A percentile compares a stretch with the other conserved stretches of the same genome.
phyloP scores from a whole-genome alignment of 2,113 vertebrate genomes.

The Percina caprodes region DNA sequence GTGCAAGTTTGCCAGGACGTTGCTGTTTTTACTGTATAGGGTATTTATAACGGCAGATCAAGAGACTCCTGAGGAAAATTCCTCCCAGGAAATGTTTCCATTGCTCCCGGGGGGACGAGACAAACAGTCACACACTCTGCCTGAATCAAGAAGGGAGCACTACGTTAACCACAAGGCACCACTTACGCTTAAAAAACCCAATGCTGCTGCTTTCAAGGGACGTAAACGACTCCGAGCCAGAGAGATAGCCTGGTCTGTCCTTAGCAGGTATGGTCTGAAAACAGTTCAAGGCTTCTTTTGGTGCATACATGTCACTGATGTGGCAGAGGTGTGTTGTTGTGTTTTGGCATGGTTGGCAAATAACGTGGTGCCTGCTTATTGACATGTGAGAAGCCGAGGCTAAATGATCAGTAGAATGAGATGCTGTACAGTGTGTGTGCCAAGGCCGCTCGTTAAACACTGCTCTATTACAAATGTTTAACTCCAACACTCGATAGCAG shows the following conservation, averaged over 20 bases:
- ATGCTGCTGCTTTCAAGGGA: constrained; percentile 44
- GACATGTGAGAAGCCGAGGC: constrained; percentile 7
- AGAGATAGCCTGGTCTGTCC: constrained; percentile 49
- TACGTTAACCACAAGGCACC: constrained; percentile 49
- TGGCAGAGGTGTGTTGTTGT: constrained; percentile 13
- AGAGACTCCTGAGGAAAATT: constrained; percentile 66
- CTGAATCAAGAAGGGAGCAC: constrained; percentile 55
- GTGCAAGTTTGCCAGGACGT: constrained; percentile 37
- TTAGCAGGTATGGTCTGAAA: constrained; percentile 59
- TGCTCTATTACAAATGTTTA: no score
- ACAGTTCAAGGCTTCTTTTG: not conserved
- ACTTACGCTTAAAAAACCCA: constrained; percentile 34
- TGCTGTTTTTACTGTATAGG: constrained; percentile 64
- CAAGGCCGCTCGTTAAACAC: not conserved
- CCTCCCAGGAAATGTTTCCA: constrained; percentile 69
- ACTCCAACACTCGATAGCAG: constrained; percentile 16
- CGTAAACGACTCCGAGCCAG: constrained; percentile 32
- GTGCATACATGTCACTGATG: not conserved
- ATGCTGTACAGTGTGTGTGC: not conserved
- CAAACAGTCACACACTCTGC: constrained; percentile 38
- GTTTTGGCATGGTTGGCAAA: not conserved
- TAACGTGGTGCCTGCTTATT: not conserved
- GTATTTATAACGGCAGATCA: constrained; percentile 77
- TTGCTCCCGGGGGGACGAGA: constrained; percentile 60
- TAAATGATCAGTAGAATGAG: not conserved